A percentile compares a stretch with the other conserved stretches of the same genome.
These are phyloP conservation scores for Pelmatolapia mariae DNA, from an alignment of 2,113 vertebrate genomes.

Conservation along the genomic window DNA sequence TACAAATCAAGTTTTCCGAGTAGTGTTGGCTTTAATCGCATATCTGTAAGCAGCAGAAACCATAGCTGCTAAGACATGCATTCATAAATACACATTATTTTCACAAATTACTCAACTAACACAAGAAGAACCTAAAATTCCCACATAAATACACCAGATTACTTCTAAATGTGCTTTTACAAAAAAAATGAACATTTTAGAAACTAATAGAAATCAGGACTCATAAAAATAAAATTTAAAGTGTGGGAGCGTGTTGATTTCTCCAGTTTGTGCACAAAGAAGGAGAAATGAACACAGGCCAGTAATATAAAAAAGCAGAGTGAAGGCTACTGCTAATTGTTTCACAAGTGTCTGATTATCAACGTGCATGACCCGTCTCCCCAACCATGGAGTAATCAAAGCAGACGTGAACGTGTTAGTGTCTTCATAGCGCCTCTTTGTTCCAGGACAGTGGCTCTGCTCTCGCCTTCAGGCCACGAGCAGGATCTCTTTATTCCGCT, in stretches of 20 bases:
- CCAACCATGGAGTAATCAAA: background rate
- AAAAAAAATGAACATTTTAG: background rate
- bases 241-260: background rate
- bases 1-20: too few relatives aligned
- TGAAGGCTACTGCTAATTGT: background rate
- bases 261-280: background rate
- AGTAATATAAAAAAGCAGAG: background rate
- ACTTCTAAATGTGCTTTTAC: background rate
- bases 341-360: background rate
- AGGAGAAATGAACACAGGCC: background rate
- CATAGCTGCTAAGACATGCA: too few relatives aligned
- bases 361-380: background rate
- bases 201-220: background rate
- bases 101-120: background rate
- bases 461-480: background rate
- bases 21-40: too few relatives aligned
- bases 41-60: too few relatives aligned
- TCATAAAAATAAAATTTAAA: background rate
- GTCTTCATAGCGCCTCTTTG: background rate
- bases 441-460: conserved; percentile 11
- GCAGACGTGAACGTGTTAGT: background rate
- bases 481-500: conserved; percentile 46
- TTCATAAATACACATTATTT: too few relatives aligned
- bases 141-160: background rate
- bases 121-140: background rate